Evolutionary conservation across 2,113 vertebrate genomes (phyloP).

Genomic region (Sturnira hondurensis): DNA sequence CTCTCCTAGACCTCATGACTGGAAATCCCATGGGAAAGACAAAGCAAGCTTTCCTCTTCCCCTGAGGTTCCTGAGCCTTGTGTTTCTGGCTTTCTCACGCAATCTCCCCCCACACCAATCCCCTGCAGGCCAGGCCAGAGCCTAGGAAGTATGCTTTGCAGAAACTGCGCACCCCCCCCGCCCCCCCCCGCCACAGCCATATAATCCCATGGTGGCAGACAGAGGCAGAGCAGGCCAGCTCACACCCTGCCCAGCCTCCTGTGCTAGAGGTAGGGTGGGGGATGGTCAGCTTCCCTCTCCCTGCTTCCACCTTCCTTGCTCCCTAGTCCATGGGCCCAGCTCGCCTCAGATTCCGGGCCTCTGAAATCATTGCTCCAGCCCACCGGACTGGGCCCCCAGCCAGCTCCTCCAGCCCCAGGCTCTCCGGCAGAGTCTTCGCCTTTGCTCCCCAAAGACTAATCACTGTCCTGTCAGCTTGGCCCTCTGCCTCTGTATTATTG

Average conservation of each 20-base stretch:
- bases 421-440: constrained; percentile 45
- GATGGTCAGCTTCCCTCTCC: background rate
- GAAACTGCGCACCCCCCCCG: too few relatives aligned
- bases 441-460: constrained; percentile 59
- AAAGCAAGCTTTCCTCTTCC: constrained; percentile 47
- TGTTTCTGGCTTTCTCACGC: constrained; percentile 65
- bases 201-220: constrained; percentile 58
- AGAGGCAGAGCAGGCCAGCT: background rate
- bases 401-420: constrained; percentile 26
- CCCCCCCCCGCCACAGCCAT: constrained; percentile 13
- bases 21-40: constrained; percentile 64
- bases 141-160: constrained; percentile 37
- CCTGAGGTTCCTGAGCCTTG: constrained; percentile 45
- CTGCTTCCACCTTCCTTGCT: constrained; percentile 57
- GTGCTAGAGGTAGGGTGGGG: background rate
- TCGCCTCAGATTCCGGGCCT: constrained; percentile 54
- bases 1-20: background rate
- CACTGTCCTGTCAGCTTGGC: constrained; percentile 59
- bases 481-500: constrained; percentile 72
- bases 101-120: background rate
- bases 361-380: constrained; percentile 68
- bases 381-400: constrained; percentile 32
- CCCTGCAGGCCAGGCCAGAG: constrained; percentile 16
- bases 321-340: background rate
- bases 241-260: background rate